These are phyloP conservation scores for Periophthalmus magnuspinnatus DNA, from an alignment of 2,797 vertebrate species.

Conservation along the genomic window DNA sequence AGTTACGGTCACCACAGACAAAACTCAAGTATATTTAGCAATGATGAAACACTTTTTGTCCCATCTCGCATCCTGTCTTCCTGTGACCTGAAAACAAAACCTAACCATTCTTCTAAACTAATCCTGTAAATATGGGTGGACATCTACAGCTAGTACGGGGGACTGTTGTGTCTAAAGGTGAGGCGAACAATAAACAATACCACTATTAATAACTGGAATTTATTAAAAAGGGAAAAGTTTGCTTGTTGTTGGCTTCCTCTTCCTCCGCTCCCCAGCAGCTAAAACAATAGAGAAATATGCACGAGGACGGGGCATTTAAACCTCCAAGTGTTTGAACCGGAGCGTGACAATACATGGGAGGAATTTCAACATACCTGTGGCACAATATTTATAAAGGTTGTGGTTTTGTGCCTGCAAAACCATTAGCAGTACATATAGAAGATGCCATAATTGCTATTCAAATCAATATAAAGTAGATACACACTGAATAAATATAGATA, in stretches of 20 bases:
- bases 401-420: no score
- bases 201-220: conserved; percentile 74
- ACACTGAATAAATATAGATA: no score
- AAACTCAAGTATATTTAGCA: conserved; percentile 55
- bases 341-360: conserved; percentile 9
- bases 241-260: conserved; percentile 47
- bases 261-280: conserved; percentile 40
- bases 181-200: conserved; percentile 79
- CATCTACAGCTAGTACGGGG: not conserved
- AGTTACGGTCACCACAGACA: conserved; percentile 35
- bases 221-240: conserved; percentile 45
- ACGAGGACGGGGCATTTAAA: conserved; percentile 6
- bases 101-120: conserved; percentile 48
- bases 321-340: conserved; percentile 17
- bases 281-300: conserved; percentile 57
- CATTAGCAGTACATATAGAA: no score
- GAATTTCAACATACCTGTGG: not conserved
- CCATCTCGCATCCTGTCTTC: conserved; percentile 45
- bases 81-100: conserved; percentile 54
- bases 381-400: not conserved
- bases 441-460: no score
- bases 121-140: conserved; percentile 36
- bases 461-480: no score
- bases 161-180: conserved; percentile 34
- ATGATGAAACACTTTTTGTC: conserved; percentile 12